phyloP scores from a whole-genome alignment of 2,797 vertebrate genomes.

The Syndactyla subalaris region DNA sequence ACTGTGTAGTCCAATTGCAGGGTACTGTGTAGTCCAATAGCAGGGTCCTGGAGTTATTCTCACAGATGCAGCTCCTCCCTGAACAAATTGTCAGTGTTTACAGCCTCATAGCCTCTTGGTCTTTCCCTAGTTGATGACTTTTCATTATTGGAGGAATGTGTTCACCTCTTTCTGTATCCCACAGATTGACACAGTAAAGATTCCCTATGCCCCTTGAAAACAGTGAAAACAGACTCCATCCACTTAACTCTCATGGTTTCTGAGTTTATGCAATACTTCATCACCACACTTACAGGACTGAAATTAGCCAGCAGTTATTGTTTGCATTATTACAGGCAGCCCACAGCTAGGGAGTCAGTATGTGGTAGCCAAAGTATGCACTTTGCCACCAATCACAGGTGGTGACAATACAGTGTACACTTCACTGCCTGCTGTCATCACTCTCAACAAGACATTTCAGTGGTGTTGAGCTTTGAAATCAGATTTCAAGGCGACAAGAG shows the following conservation, averaged over 20 bases:
- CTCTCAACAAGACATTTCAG: conserved; percentile 73
- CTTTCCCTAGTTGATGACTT: background rate
- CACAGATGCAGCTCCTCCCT: background rate
- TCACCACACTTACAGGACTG: conserved; percentile 33
- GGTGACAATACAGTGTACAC: conserved; percentile 70
- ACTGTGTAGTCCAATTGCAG: background rate
- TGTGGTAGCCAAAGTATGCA: conserved; percentile 64
- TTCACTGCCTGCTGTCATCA: conserved; percentile 73
- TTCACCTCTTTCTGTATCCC: background rate
- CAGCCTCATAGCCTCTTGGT: background rate
- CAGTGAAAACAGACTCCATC: background rate
- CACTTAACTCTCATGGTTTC: conserved; percentile 27
- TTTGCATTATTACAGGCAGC: conserved; percentile 61
- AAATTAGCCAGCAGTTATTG: conserved; percentile 62
- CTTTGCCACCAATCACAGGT: conserved; percentile 69
- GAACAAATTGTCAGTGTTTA: background rate
- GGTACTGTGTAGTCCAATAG: background rate
- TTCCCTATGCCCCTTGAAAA: background rate
- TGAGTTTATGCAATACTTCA: conserved; percentile 61
- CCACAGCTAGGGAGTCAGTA: conserved; percentile 49
- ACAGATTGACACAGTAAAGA: background rate
- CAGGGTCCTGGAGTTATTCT: background rate
- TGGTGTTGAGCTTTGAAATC: conserved; percentile 71
- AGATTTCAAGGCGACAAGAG: conserved; percentile 70
- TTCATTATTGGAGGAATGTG: background rate